Base-by-base conservation (phyloP, 1,140 invertebrate species). In the Zaprionus lachaisei region DNA sequence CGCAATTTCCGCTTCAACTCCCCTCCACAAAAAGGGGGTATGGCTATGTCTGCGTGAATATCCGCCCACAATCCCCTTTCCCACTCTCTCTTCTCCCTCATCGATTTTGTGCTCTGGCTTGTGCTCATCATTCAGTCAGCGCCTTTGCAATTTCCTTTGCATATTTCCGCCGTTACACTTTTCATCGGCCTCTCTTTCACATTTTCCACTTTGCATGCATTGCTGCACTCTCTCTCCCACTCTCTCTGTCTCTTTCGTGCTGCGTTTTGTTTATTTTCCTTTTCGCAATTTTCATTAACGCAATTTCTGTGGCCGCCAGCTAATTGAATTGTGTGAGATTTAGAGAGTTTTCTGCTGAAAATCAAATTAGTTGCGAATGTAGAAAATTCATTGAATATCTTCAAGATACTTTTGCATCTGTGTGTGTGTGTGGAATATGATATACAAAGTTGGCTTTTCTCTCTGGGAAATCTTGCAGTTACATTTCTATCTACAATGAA, bases 71-170 rank as follows among this genome's bases (percentile, higher is more conserved):
- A 34, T 9, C 3, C 11, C 31, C 62, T 62, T 26, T 49, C 74
- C 68, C 12, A 34, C n/a, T 49, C 12, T 51, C 26, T 7, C 20
- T 58, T 28, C 24, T 47, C 24, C 31, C 22, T 22, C 15, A 34
- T 28, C 17, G 37, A 4, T 22, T 14, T 20, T 47, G 41, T 31
- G 47, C 47, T 17, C 4, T 7, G 4, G 12, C 17, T 47, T 15
- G n/a, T 17, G 66, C 67, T 66, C 68, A 77, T 66, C 71, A 66
- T 31, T 71, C 81, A 72, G 80, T 87, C 84, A 83, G 78, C 83
- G 75, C 73, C 83, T 79, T 89, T 64, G 77, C 83, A 87, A 87
- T 87, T 87, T 87, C 83, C 83, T 89, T 89, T 81, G 84, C 84
- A 87, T 89, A 87, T 89, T 87, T 87, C 83, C 83, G 83, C 81